Conservation (phyloP, 2,113 vertebrate species). For the Cinclus cinclus region DNA sequence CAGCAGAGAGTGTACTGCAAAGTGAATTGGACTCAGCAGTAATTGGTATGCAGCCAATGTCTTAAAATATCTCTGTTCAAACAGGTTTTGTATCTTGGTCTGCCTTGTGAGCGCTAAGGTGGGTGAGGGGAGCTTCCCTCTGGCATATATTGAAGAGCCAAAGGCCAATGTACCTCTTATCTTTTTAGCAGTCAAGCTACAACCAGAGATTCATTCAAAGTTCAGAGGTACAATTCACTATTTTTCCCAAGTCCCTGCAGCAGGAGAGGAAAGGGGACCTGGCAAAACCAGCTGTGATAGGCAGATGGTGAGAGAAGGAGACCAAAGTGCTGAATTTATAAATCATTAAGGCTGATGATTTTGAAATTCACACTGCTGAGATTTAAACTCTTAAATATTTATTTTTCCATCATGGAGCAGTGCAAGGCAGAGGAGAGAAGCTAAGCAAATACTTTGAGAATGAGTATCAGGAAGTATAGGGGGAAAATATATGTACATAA, state of each 20-base stretch:
- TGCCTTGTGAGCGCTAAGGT: background rate
- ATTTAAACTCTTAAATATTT: background rate
- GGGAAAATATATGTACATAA: background rate
- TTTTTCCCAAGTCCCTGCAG: background rate
- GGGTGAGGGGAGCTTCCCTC: background rate
- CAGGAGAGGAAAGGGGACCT: background rate
- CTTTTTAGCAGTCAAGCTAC: background rate
- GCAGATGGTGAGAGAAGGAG: background rate
- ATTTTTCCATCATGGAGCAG: background rate
- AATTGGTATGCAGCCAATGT: slow-evolving; percentile 39
- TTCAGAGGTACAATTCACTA: background rate
- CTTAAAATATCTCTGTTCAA: slow-evolving; percentile 55
- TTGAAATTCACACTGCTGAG: background rate
- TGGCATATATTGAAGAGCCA: background rate
- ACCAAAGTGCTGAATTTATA: background rate
- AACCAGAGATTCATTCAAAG: background rate
- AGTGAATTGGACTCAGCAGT: slow-evolving; percentile 41
- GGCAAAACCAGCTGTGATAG: background rate
- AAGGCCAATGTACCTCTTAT: background rate
- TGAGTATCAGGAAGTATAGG: background rate
- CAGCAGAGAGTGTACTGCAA: background rate
- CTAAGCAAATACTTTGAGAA: background rate
- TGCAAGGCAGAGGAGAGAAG: background rate
- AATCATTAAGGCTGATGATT: background rate
- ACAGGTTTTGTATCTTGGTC: slow-evolving; percentile 30